A percentile compares a stretch with the other conserved stretches of the same genome.
Evolutionary conservation across 1,140 invertebrate genomes (phyloP).

Genomic region (Coboldia fuscipes): DNA sequence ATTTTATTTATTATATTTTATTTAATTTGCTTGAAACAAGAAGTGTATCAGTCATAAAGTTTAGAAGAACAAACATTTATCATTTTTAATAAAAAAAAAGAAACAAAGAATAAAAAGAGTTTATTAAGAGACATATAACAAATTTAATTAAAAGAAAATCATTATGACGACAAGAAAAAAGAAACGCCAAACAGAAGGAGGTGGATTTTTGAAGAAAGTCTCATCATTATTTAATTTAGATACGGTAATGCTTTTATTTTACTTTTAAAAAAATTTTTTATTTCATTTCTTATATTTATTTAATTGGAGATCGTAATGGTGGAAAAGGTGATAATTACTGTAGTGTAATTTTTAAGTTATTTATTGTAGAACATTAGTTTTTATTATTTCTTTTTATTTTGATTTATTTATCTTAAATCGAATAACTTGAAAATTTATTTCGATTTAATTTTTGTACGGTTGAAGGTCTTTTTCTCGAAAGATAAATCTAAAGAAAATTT

Average conservation of each 20-base stretch:
- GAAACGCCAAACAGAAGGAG: slow-evolving; percentile 42
- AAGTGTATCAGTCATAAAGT: not conserved
- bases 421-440: not conserved
- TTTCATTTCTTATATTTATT: not conserved
- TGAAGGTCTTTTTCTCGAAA: no score
- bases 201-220: slow-evolving; percentile 64
- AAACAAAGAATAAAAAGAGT: slow-evolving; percentile 1
- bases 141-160: no score
- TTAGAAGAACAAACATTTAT: not conserved
- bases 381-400: not conserved
- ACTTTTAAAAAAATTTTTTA: slow-evolving; percentile 5
- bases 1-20: no score
- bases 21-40: not conserved
- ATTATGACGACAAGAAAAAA: slow-evolving; percentile 54
- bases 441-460: no score
- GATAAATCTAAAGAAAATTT: no score
- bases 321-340: not conserved
- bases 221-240: slow-evolving; percentile 69
- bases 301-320: not conserved
- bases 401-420: not conserved
- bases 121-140: no score
- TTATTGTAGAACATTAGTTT: not conserved
- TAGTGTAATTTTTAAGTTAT: not conserved
- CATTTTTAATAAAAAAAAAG: not conserved
- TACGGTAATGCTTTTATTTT: slow-evolving; percentile 32